A percentile compares a stretch with the other conserved stretches of the same genome.
These are phyloP conservation scores for Tragelaphus strepsiceros DNA, from an alignment of 2,113 vertebrate species.

Conservation along the genomic window DNA sequence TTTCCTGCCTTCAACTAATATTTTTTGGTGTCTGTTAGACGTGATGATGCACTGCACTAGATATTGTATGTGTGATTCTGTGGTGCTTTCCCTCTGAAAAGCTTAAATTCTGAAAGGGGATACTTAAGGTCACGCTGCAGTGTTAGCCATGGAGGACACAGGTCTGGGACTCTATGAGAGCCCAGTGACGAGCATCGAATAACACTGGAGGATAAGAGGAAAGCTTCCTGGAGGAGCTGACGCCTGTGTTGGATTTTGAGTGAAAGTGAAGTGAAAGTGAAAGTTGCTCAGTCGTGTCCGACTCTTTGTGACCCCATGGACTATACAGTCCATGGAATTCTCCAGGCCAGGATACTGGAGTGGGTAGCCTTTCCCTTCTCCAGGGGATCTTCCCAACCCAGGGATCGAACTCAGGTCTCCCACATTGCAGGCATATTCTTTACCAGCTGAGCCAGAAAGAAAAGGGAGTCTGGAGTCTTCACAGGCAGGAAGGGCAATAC, in stretches of 20 bases:
- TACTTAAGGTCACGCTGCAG: not conserved
- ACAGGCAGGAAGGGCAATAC: not conserved
- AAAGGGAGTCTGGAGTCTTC: not conserved
- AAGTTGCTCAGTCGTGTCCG: not conserved
- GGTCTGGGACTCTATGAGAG: not conserved
- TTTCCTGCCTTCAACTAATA: not conserved
- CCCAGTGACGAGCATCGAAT: not conserved
- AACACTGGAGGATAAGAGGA: not conserved
- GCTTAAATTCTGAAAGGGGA: not conserved
- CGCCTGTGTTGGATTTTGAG: not conserved
- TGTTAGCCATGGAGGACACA: not conserved
- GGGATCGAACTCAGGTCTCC: not conserved
- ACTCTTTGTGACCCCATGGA: not conserved
- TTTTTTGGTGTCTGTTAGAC: not conserved
- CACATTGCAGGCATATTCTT: not conserved
- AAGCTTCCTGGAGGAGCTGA: not conserved
- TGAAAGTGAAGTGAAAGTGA: not conserved
- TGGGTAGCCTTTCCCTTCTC: not conserved
- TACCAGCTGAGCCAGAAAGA: not conserved
- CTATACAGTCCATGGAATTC: not conserved
- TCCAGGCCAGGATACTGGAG: not conserved
- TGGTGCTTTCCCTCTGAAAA: not conserved
- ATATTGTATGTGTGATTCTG: not conserved
- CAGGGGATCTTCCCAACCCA: not conserved
- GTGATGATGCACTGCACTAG: accelerated